Conservation (phyloP, 2,797 vertebrate species). For the Menidia menidia region DNA sequence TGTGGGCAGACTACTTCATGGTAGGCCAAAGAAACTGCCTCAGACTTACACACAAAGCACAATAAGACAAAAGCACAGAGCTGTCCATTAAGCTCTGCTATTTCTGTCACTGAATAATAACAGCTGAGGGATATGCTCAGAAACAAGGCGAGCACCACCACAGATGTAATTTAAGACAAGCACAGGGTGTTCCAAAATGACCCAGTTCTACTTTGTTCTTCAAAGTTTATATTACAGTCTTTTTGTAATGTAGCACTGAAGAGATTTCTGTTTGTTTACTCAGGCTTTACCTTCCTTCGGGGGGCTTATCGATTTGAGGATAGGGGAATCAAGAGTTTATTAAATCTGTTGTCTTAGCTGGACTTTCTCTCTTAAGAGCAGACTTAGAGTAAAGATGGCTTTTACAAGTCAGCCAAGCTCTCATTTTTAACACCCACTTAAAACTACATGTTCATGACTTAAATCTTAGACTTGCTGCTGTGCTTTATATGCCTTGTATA, state of each 20-base stretch:
- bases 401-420: neutral
- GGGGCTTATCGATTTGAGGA: conserved; percentile 62
- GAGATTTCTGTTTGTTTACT: conserved; percentile 53
- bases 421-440: conserved; percentile 2
- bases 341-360: conserved; percentile 24
- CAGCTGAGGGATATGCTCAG: conserved; percentile 37
- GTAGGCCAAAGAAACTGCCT: conserved; percentile 71
- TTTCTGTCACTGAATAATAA: conserved; percentile 29
- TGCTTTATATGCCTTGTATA: neutral
- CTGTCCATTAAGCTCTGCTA: neutral
- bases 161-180: conserved; percentile 29
- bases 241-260: conserved; percentile 11
- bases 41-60: conserved; percentile 4
- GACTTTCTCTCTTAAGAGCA: conserved; percentile 11
- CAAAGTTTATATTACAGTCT: conserved; percentile 32
- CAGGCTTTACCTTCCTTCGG: conserved; percentile 16
- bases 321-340: conserved; percentile 35
- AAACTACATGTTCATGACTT: neutral
- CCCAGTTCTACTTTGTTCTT: conserved; percentile 22
- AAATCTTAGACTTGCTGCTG: neutral
- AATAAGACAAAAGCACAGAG: neutral
- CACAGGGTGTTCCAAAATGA: conserved; percentile 24
- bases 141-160: conserved; percentile 10
- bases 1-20: conserved; percentile 95
- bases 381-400: neutral